Conservation (phyloP, 2,113 vertebrate genomes). For the Amblyopsis rosae region DNA sequence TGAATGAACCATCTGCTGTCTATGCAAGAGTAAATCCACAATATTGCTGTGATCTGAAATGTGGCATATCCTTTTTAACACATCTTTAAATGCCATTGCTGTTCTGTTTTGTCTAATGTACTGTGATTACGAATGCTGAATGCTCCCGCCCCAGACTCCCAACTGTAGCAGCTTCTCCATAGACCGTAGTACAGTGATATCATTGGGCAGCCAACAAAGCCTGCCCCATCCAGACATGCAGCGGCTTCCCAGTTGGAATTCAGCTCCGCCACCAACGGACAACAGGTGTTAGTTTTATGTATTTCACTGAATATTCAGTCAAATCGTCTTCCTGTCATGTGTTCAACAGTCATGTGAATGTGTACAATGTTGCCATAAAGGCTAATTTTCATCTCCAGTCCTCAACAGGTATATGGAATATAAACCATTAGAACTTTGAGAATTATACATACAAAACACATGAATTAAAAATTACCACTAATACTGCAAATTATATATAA, state of each 20-base stretch:
- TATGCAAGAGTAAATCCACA: no score
- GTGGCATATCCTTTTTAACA: no score
- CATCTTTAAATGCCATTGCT: background rate
- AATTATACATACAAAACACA: no score
- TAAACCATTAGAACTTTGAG: no score
- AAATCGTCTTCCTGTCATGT: background rate
- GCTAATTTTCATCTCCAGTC: no score
- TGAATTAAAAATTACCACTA: no score
- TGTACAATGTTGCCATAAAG: no score
- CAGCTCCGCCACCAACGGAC: constrained; percentile 44
- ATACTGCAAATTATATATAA: no score
- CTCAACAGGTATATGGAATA: no score
- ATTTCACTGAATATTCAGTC: background rate
- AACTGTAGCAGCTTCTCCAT: constrained; percentile 65
- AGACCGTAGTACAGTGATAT: constrained; percentile 52
- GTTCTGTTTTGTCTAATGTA: constrained; percentile 22
- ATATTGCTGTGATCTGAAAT: no score
- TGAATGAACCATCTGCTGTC: no score
- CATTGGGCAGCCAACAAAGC: constrained; percentile 49
- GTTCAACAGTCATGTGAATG: no score
- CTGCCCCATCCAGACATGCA: constrained; percentile 28
- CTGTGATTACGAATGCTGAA: constrained; percentile 56
- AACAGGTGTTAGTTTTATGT: constrained; percentile 42
- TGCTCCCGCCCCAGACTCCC: constrained; percentile 48
- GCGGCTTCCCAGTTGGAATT: constrained; percentile 30